phyloP scores from a whole-genome alignment of 92 coral and sea anemone species.

The Meandrina meandrites region DNA sequence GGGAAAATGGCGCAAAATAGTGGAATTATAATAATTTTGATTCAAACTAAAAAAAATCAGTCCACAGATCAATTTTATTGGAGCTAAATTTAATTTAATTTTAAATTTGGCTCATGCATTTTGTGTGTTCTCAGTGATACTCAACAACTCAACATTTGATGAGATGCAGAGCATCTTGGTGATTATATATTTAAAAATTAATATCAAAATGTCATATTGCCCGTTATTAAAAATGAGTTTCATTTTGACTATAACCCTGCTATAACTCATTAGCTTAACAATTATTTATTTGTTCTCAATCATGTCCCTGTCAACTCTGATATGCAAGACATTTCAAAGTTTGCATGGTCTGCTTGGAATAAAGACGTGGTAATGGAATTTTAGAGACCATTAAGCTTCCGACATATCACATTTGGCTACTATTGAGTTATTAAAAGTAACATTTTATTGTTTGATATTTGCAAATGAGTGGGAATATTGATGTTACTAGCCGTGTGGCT shows the following conservation, averaged over 20 bases:
- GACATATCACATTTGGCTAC: background rate
- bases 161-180: too few relatives aligned
- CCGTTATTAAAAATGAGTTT: background rate
- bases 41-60: too few relatives aligned
- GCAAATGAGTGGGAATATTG: conserved; percentile 25
- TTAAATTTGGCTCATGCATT: background rate
- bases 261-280: background rate
- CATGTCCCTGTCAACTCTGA: background rate
- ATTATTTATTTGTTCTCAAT: background rate
- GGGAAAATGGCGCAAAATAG: too few relatives aligned
- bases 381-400: background rate
- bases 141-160: too few relatives aligned
- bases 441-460: conserved; percentile 18
- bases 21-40: too few relatives aligned
- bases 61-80: too few relatives aligned
- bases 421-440: conserved; percentile 1
- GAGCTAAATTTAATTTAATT: background rate
- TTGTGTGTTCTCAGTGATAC: background rate
- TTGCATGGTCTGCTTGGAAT: background rate
- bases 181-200: background rate
- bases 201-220: background rate
- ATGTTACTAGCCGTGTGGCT: background rate
- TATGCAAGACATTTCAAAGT: background rate
- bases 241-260: background rate
- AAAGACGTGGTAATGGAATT: background rate